Evolutionary conservation across 2,113 vertebrate genomes (phyloP).

Genomic region (Bombycilla garrulus): DNA sequence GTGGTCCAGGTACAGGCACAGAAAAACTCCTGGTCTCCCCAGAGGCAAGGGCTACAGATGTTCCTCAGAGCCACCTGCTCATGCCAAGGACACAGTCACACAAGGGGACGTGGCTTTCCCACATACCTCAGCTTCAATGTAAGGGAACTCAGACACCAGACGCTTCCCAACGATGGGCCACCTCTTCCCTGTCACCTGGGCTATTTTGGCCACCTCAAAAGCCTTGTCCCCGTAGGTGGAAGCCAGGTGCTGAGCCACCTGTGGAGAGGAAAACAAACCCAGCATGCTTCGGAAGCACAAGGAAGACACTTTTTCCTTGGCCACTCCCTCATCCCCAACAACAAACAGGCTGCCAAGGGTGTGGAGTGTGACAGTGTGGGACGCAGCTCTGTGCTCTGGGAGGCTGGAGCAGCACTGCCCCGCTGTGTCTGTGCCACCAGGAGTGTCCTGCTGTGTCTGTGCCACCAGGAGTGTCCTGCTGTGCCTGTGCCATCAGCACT

Average conservation of each 20-base stretch:
- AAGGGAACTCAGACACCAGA: slow-evolving; percentile 95
- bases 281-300: neutral
- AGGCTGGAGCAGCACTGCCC: slow-evolving; percentile 54
- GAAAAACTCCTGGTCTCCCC: neutral
- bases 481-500: neutral
- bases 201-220: slow-evolving; percentile 88
- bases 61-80: neutral
- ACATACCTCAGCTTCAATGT: slow-evolving; percentile 94
- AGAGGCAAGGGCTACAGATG: neutral
- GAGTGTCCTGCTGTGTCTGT: no score
- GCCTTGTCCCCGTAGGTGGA: slow-evolving; percentile 82
- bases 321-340: neutral
- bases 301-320: neutral
- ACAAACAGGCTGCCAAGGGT: neutral
- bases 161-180: slow-evolving; percentile 96
- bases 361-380: slow-evolving; percentile 6
- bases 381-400: neutral
- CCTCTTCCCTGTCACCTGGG: slow-evolving; percentile 85
- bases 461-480: no score
- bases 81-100: neutral
- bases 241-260: slow-evolving; percentile 89
- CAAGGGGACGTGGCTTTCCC: rapidly evolving
- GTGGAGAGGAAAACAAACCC: slow-evolving; percentile 10
- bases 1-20: neutral
- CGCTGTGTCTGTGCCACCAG: neutral